Base-by-base conservation (phyloP, 2,113 vertebrate species). In the Podarcis raffonei region DNA sequence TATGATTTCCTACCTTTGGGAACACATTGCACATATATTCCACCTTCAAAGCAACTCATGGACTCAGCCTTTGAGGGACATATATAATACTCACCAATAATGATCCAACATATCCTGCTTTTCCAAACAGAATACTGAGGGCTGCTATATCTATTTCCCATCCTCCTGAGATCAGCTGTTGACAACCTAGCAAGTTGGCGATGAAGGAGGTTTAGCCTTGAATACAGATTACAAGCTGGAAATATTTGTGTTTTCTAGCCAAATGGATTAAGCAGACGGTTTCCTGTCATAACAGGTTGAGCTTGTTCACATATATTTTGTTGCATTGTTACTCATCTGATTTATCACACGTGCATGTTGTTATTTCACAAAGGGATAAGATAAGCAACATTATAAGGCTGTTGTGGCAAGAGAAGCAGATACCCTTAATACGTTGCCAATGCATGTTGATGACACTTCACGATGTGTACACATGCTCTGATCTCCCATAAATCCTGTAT, bases 141-240 rank as follows among this genome's bases (percentile, higher is more conserved):
- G 71, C 80, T 84, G 39, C 68, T 42, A 87, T 87, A 87, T 84
- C 35, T 85, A 13, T 27, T 89, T 89, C 62, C 1, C 13, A 5
- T 85, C 77, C 81, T 87, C 84, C 37, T 16, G 22, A 37, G 84
- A 88, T 22, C 71, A 5, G n/a, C 6, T 75, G 5, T 53, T 20
- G 13, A 84, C 37, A 25, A 11, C 57, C 66, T 32, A 87, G 69
- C 74, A 83, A 13, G 27, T 79, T 4, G 81, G 65, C 25, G 66
- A 48, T 81, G 84, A 66, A 30, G 12, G 2, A 6, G 87, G 69
- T 35, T 71, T 89, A 72, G 75, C 82, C 39, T 85, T 86, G 72
- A 84, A 86, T 81, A 88, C 0, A 90, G 62, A 90, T 78, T 87
- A 87, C 77, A 87, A 62, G 3, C 35, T 81, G 2, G 75, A 91